These are phyloP conservation scores for Lottia gigantea DNA, from an alignment of 2,888 invertebrate species.

Conservation along the genomic window DNA sequence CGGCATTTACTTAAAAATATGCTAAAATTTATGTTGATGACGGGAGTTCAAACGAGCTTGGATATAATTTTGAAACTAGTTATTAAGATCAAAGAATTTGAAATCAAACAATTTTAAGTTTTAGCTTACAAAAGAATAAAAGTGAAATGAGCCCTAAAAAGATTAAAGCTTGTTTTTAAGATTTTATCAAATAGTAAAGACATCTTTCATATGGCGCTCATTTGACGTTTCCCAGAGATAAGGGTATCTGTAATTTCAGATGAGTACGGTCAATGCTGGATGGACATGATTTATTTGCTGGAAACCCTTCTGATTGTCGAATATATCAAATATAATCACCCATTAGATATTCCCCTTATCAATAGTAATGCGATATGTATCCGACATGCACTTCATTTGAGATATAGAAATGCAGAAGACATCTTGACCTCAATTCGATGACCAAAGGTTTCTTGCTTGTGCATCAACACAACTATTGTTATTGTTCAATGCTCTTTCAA, in stretches of 20 bases:
- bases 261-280: background rate
- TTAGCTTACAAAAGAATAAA: background rate
- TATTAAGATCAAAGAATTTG: too few species aligned
- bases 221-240: background rate
- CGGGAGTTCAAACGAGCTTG: too few species aligned
- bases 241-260: background rate
- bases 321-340: constrained; percentile 9
- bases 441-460: background rate
- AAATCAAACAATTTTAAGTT: too few species aligned
- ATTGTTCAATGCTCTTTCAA: too few species aligned
- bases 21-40: too few species aligned
- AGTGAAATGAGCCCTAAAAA: background rate
- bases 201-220: background rate
- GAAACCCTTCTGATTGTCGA: background rate
- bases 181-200: constrained; percentile 1
- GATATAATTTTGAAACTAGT: too few species aligned
- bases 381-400: background rate
- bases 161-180: background rate
- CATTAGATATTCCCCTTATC: background rate
- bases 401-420: background rate
- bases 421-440: background rate
- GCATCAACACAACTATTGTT: too few species aligned
- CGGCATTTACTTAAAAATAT: too few species aligned
- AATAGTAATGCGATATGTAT: background rate
- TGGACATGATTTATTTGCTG: background rate